phyloP scores from a whole-genome alignment of 2,888 invertebrate genomes.

The Leptopilina drosophilae region DNA sequence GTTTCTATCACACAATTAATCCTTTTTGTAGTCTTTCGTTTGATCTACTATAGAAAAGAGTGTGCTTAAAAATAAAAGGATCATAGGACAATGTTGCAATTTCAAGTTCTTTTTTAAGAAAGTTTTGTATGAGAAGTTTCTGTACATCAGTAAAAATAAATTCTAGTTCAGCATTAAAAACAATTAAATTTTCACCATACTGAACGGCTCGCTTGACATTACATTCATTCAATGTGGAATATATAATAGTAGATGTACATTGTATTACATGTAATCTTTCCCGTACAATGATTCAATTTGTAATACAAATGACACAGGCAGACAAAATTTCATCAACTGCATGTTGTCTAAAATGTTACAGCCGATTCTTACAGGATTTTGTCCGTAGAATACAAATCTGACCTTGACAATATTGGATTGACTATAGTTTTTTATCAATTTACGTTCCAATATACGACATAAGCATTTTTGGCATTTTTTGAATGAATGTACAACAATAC shows the following conservation, averaged over 20 bases:
- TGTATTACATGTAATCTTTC: conserved; percentile 45
- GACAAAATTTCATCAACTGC: too few relatives aligned
- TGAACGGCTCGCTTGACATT: neutral
- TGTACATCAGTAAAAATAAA: neutral
- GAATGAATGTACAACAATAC: too few relatives aligned
- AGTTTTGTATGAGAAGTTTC: neutral
- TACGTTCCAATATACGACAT: too few relatives aligned
- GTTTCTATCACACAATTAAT: neutral
- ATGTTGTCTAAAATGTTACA: too few relatives aligned
- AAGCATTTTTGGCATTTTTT: too few relatives aligned
- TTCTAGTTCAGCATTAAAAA: neutral
- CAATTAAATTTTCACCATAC: neutral
- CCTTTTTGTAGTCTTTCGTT: neutral
- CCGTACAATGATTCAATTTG: conserved; percentile 48
- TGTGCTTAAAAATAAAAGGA: neutral
- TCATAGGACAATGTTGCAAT: neutral
- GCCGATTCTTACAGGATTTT: too few relatives aligned
- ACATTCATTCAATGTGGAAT: conserved; percentile 43
- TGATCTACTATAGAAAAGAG: neutral
- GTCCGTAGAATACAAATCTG: too few relatives aligned
- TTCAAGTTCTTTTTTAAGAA: neutral
- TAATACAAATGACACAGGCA: conserved; percentile 49
- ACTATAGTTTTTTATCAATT: too few relatives aligned
- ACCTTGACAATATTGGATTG: too few relatives aligned
- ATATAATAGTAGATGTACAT: conserved; percentile 50